phyloP scores from a whole-genome alignment of 2,888 invertebrate species.

The Drepana falcataria region DNA sequence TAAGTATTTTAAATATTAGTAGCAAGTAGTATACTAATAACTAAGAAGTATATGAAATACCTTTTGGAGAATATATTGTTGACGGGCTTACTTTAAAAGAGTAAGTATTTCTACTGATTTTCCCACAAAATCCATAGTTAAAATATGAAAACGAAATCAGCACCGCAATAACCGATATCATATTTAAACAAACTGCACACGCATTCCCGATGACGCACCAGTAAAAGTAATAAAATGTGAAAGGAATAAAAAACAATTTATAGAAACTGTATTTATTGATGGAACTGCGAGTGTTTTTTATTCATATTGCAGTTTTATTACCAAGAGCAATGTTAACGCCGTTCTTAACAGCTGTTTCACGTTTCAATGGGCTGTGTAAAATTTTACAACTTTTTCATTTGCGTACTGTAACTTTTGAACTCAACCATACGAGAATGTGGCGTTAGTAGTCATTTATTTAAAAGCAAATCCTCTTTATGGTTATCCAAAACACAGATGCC shows the following conservation, averaged over 20 bases:
- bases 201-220: constrained; percentile 12
- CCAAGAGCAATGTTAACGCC: not conserved
- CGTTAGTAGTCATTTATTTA: no score
- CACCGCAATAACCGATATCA: constrained; percentile 18
- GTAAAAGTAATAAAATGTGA: constrained; percentile 26
- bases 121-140: constrained; percentile 2
- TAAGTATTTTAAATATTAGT: no score
- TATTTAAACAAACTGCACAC: constrained; percentile 18
- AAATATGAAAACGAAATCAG: constrained; percentile 9
- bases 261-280: constrained; percentile 26
- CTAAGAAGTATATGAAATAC: not conserved
- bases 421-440: no score
- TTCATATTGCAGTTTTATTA: constrained; percentile 6
- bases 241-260: constrained; percentile 25
- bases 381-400: no score
- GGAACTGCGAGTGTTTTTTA: constrained; percentile 12
- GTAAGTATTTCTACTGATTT: not conserved
- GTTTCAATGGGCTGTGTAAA: not conserved
- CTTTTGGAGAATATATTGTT: not conserved
- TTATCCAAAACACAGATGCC: no score
- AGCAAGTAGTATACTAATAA: no score
- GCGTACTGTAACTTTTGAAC: no score
- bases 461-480: no score
- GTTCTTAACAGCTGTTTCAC: constrained; percentile 2
- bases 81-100: not conserved